Base-by-base conservation (phyloP, 1,140 invertebrate genomes). In the Limonius californicus region DNA sequence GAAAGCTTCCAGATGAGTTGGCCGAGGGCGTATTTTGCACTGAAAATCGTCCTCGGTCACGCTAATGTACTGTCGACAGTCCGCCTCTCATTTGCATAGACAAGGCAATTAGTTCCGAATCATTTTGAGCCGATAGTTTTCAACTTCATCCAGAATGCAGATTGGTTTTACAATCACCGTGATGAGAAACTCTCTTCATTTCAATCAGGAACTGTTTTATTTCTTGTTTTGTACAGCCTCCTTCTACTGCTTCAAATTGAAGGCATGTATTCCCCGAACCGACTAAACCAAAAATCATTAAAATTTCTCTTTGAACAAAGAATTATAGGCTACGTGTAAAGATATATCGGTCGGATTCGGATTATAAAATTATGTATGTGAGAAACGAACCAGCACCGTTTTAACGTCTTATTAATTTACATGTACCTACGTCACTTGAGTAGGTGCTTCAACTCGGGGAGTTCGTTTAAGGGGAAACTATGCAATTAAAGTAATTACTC, bases 81-180 rank as follows among this genome's bases (percentile, higher is more conserved):
- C 39, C 35, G 50, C 59, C 53, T 54, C 54, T 61, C 60, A 54
- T 61, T 61, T 61, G 59, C 58, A 59, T 59, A 59, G 58, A 59
- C 58, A 59, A 53, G 42, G 58, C 58, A 59, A 59, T 59, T 59
- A 59, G 58, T 53, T 32, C 23, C 15, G 58, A 59, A 59, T 59
- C 58, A 50, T 59, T 59, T 50, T 59, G 58, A 59, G 47, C 58
- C 23, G 58, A 59, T 59, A 59, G 58, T 59, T 59, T 59, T 59
- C 58, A 59, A 50, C 58, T 53, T 53, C 45, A 32, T 50, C 45
- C 58, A 39, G 35, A 39, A 39, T 39, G 35, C 35, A 39, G 35
- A 39, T 39, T 39, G 35, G n/a, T 39, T 39, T 39, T 39, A 39
- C 35, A 39, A 39, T 39, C n/a, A 39, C 35, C 35, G 35, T 39